These are phyloP conservation scores for Cosmia trapezina DNA, from an alignment of 2,888 invertebrate species.

Conservation along the genomic window DNA sequence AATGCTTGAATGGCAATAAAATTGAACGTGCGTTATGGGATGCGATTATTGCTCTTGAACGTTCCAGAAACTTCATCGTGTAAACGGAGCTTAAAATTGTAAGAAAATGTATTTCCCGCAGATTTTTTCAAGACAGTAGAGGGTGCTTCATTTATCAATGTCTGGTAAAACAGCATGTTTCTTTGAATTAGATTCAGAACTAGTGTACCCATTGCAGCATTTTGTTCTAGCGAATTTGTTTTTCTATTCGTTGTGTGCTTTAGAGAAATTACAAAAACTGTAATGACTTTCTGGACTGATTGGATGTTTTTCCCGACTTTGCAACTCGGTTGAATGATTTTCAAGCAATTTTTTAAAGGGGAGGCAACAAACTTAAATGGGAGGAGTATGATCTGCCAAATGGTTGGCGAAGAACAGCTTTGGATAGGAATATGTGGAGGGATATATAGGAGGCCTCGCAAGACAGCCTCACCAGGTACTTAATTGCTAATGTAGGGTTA, in stretches of 20 bases:
- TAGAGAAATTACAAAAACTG: constrained; percentile 36
- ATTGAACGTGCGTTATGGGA: too few relatives aligned
- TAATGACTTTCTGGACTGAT: constrained; percentile 24
- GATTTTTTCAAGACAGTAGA: constrained; percentile 22
- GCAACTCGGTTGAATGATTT: neutral
- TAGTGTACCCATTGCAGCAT: constrained; percentile 18
- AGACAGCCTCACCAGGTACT: neutral
- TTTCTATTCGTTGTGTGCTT: constrained; percentile 18
- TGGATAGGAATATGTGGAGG: neutral
- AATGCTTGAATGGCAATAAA: too few relatives aligned
- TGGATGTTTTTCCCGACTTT: constrained; percentile 4
- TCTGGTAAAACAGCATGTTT: constrained; percentile 36
- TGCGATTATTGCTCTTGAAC: too few relatives aligned
- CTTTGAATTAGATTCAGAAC: constrained; percentile 36
- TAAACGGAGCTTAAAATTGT: neutral
- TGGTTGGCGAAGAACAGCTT: neutral
- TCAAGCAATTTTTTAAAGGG: neutral
- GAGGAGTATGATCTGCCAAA: neutral
- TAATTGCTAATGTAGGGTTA: neutral
- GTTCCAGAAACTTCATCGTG: too few relatives aligned
- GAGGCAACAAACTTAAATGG: neutral
- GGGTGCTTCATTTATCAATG: constrained; percentile 58
- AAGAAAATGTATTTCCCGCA: constrained; percentile 2
- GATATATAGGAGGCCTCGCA: too few relatives aligned
- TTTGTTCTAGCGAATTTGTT: constrained; percentile 22